Conservation (phyloP, 92 coral and sea anemone genomes). For the Ricordea florida region DNA sequence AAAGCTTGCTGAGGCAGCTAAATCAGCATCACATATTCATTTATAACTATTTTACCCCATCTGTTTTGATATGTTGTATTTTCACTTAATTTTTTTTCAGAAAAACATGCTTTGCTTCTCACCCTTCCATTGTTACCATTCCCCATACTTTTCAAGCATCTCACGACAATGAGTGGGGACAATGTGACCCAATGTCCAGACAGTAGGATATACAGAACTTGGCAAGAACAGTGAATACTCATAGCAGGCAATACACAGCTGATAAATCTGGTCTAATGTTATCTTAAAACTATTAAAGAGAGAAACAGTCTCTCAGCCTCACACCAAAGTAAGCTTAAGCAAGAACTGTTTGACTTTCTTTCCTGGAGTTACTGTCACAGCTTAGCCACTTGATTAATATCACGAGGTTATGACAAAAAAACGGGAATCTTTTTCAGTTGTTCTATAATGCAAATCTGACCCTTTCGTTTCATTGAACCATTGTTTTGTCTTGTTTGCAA, state of each 20-base stretch:
- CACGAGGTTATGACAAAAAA: slow-evolving; percentile 47
- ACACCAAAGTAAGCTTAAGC: slow-evolving; percentile 15
- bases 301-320: slow-evolving; percentile 61
- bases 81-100: slow-evolving; percentile 14
- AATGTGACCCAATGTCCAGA: slow-evolving; percentile 48
- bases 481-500: slow-evolving; percentile 30
- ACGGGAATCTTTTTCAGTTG: slow-evolving; percentile 58
- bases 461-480: slow-evolving; percentile 60
- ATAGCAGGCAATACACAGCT: slow-evolving; percentile 16
- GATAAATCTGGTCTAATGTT: slow-evolving; percentile 1
- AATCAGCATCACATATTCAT: slow-evolving; percentile 44
- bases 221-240: slow-evolving; percentile 44
- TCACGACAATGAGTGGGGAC: slow-evolving; percentile 51
- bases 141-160: slow-evolving; percentile 34
- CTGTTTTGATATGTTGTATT: slow-evolving; percentile 38
- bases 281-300: slow-evolving; percentile 45
- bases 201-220: slow-evolving; percentile 36
- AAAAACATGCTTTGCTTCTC: slow-evolving; percentile 50
- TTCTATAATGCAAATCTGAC: slow-evolving; percentile 40
- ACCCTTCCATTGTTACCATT: slow-evolving; percentile 51
- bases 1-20: slow-evolving; percentile 58
- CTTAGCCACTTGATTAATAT: slow-evolving; percentile 38
- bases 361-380: slow-evolving; percentile 23
- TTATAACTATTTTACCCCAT: slow-evolving; percentile 40
- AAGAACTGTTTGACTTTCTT: slow-evolving; percentile 31